Conservation (phyloP, 2,888 invertebrate species). For the Tholera decimalis region DNA sequence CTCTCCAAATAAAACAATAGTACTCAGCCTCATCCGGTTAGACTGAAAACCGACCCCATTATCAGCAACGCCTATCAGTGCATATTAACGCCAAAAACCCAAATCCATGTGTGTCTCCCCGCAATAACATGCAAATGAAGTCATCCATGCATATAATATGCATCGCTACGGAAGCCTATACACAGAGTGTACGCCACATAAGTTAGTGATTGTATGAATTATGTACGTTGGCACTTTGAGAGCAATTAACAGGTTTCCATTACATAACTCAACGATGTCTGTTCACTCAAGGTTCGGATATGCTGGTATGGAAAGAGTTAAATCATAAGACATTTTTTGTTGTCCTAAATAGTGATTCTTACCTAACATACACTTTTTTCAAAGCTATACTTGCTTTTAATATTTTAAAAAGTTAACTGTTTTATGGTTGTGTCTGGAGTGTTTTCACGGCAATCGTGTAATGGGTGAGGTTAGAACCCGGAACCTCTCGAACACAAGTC, state of each 20-base stretch:
- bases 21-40: too few relatives aligned
- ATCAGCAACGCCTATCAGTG: neutral
- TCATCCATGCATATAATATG: constrained; percentile 67
- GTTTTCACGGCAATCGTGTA: too few relatives aligned
- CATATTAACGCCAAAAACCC: constrained; percentile 30
- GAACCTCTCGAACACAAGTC: too few relatives aligned
- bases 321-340: too few relatives aligned
- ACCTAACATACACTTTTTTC: too few relatives aligned
- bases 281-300: constrained; percentile 76
- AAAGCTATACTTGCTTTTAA: too few relatives aligned
- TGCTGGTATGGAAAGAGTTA: constrained; percentile 69
- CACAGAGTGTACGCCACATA: constrained; percentile 77
- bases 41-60: neutral
- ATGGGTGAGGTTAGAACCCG: too few relatives aligned
- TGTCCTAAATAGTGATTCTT: too few relatives aligned
- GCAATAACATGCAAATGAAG: constrained; percentile 57
- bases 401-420: too few relatives aligned
- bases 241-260: constrained; percentile 90
- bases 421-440: too few relatives aligned
- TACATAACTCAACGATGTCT: constrained; percentile 90
- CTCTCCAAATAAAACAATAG: too few relatives aligned
- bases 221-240: constrained; percentile 89
- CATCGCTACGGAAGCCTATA: constrained; percentile 62
- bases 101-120: constrained; percentile 19
- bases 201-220: constrained; percentile 85